These are phyloP conservation scores for Anagrus nilaparvatae DNA, from an alignment of 1,140 invertebrate genomes.

Conservation along the genomic window DNA sequence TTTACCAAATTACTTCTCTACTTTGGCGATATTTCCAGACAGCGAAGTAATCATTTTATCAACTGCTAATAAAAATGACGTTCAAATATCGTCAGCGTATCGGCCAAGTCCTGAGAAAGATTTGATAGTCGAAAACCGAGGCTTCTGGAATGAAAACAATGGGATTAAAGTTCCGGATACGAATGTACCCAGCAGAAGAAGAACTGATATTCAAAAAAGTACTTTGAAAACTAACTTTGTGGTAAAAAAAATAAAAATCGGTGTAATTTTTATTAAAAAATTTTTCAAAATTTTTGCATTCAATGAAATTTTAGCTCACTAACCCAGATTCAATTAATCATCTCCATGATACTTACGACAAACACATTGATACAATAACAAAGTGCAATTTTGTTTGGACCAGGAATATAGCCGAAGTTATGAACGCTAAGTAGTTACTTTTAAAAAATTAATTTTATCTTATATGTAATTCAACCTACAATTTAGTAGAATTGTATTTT, in stretches of 20 bases:
- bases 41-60: conserved; percentile 22
- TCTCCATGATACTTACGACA: conserved; percentile 48
- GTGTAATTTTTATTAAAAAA: too few species aligned
- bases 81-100: conserved; percentile 22
- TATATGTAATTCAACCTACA: too few species aligned
- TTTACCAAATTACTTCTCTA: too few species aligned
- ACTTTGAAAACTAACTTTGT: conserved; percentile 27
- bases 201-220: conserved; percentile 22
- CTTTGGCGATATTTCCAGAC: conserved; percentile 23
- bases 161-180: conserved; percentile 17
- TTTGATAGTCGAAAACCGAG: conserved; percentile 23
- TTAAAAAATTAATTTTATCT: too few species aligned
- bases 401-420: conserved; percentile 42
- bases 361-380: conserved; percentile 49
- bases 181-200: conserved; percentile 20
- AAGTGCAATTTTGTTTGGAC: conserved; percentile 53
- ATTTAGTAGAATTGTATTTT: too few species aligned
- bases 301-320: conserved; percentile 42
- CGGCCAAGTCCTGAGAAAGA: conserved; percentile 17
- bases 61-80: not conserved
- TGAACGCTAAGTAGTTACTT: conserved; percentile 43
- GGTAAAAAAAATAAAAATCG: too few species aligned
- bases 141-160: conserved; percentile 20
- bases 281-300: too few species aligned
- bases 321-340: conserved; percentile 49